Percentiles rank a stretch among this genome's conserved stretches.
Evolutionary conservation across 2,888 invertebrate genomes (phyloP).

Genomic region (Apodemia mormo): DNA sequence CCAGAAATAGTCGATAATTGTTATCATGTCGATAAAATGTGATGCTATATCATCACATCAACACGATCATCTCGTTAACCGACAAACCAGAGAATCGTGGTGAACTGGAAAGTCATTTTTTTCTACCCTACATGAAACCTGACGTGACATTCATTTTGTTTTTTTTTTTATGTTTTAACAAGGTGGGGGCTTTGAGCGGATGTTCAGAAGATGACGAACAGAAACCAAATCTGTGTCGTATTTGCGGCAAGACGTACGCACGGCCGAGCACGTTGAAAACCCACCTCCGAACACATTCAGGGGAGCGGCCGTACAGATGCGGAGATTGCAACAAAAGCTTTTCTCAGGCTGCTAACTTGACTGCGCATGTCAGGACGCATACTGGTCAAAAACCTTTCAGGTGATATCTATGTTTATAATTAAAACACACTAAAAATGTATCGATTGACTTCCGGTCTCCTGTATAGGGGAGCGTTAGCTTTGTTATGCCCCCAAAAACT

Average conservation of each 20-base stretch:
- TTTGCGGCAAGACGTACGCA: slow-evolving; percentile 98
- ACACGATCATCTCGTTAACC: no score
- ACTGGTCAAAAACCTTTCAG: slow-evolving; percentile 98
- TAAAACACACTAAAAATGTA: no score
- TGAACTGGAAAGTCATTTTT: no score
- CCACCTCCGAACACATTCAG: slow-evolving; percentile 97
- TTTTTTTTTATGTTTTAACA: slow-evolving; percentile 6
- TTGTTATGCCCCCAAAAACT: no score
- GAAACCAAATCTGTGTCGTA: slow-evolving; percentile 94
- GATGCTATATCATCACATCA: no score
- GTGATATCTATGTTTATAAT: slow-evolving; percentile 43
- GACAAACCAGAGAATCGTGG: no score
- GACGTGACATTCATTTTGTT: no score
- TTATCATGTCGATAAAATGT: no score
- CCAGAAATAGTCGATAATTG: no score
- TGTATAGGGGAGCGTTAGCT: no score
- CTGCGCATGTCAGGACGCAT: slow-evolving; percentile 97
- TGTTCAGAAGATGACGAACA: slow-evolving; percentile 85
- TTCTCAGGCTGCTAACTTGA: slow-evolving; percentile 98
- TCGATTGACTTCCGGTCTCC: no score
- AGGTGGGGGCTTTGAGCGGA: slow-evolving; percentile 82
- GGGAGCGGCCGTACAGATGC: slow-evolving; percentile 95
- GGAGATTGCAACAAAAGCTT: slow-evolving; percentile 98
- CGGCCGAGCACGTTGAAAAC: slow-evolving; percentile 98
- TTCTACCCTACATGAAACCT: no score